Evolutionary conservation across 1,140 invertebrate genomes (phyloP), one percentile per base, ranked within the genome.

Genomic region (Callitettix versicolor): DNA sequence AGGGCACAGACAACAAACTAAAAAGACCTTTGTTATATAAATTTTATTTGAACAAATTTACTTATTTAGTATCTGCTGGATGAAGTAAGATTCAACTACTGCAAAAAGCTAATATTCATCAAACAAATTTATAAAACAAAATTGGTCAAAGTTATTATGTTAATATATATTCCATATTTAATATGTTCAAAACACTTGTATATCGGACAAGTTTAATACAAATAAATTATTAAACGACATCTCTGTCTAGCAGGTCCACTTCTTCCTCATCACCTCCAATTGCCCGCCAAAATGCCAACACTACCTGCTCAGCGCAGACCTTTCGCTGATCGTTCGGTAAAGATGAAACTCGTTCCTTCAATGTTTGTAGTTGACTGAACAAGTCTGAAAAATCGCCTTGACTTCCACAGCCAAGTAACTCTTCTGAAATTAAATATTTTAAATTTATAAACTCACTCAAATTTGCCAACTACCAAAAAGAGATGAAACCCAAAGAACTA

Each of bases 261-360:
- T 88, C 86, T 58, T 84, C 79, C 42, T 82, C 78, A 70, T 85
- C 80, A 38, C 84, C 85, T 30, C 84, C 84, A 60, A 88, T 82
- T 1, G 84, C 82, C 64, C 78, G 79, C 85, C 84, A 88, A 68
- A 89, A 89, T 21, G 82, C 80, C 55, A 82, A 76, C 0, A 86
- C 85, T 62, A 88, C 76, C 71, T 87, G 76, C 68, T 90, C 85
- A 15, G 86, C 86, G 69, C 80, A 84, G 53, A 74, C 73, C 67
- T 80, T 79, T 55, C 84, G 76, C 65, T 87, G 74, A 42, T 77
- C 76, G 11, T 69, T 67, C 20, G 80, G 77, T 57, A 89, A 63
- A 14, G 70, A 73, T 55, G 76, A 70, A 12, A 84, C 79, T 69
- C 79, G 80, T 60, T 84, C 79, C 71, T 82, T 84, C 76, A 85